Evolutionary conservation across 2,113 vertebrate species (phyloP), one percentile per base, ranked within the genome.

Genomic region (Anthoscopus minutus): DNA sequence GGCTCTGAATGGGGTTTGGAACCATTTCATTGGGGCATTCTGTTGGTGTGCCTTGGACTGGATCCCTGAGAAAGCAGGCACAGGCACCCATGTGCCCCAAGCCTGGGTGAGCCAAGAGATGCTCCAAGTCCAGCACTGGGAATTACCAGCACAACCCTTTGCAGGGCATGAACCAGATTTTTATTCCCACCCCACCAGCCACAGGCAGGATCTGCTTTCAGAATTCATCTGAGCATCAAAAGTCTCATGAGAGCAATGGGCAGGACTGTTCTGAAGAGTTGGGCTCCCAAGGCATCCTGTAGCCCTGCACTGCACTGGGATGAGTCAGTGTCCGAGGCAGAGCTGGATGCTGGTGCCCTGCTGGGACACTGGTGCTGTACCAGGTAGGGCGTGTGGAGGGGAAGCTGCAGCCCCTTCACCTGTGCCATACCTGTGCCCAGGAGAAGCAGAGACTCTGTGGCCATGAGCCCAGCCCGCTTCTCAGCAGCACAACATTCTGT

Each of bases 41-140:
- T 57, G 28, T 37, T 6, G 4, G 8, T 15, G 38, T 42, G 30
- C 28, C 67, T 30, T 4, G 2, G 13, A 23, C 15, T 45, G 57
- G n/a, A 58, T 71, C 48, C 35, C 42, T 27, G 65, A 27, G 65
- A 56, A 45, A 50, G 51, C 54, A 31, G 31, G 20, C 6, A 9
- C 23, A 60, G 79, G 28, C 5, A 1, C 10, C 24, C 2, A 4
- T 1, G 5, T n/a, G 10, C 48, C 9, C 37, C 6, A 8, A 1
- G 58, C 31, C 48, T 25, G 15, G 12, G 5, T 30, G 60, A 69
- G 62, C 45, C 5, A 1, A 38, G 62, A 47, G 13, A 14, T 57
- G 69, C 35, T 81, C 42, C 1, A 1, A 27, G 57, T 42, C 38
- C 57, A 58, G 20, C 27, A 30, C 20, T 0, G 0, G 27, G 18